These are phyloP conservation scores for Brachymystax lenok DNA, from an alignment of 2,797 vertebrate genomes.

Conservation along the genomic window DNA sequence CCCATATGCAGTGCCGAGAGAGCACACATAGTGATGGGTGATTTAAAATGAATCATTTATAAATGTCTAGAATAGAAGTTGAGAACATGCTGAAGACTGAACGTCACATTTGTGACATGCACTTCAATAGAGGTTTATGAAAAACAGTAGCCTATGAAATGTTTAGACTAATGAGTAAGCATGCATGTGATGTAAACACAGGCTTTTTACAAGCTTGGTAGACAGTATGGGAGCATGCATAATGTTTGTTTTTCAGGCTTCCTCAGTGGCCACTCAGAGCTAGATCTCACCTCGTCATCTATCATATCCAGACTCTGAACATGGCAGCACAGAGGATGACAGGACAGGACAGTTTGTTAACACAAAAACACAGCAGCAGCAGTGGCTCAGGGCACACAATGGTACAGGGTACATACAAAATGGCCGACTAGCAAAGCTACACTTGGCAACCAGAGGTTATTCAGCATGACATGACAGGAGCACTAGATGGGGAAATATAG, in stretches of 20 bases:
- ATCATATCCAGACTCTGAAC: slow-evolving; percentile 98
- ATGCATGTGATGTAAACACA: background rate
- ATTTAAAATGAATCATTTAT: background rate
- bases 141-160: background rate
- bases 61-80: background rate
- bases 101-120: slow-evolving; percentile 15
- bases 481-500: too few species aligned
- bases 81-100: background rate
- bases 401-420: background rate
- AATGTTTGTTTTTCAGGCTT: too few species aligned
- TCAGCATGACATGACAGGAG: too few species aligned
- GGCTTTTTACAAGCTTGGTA: background rate
- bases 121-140: background rate
- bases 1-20: background rate
- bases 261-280: background rate
- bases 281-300: slow-evolving; percentile 95
- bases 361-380: slow-evolving; percentile 13
- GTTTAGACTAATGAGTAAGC: background rate
- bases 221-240: too few species aligned
- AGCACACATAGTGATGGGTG: background rate
- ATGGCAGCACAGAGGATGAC: slow-evolving; percentile 63
- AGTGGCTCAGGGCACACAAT: slow-evolving; percentile 14
- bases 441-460: too few species aligned
- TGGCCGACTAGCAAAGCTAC: too few species aligned
- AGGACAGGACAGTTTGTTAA: slow-evolving; percentile 61